Conservation (phyloP, 2,113 vertebrate species). For the Menidia beryllina region DNA sequence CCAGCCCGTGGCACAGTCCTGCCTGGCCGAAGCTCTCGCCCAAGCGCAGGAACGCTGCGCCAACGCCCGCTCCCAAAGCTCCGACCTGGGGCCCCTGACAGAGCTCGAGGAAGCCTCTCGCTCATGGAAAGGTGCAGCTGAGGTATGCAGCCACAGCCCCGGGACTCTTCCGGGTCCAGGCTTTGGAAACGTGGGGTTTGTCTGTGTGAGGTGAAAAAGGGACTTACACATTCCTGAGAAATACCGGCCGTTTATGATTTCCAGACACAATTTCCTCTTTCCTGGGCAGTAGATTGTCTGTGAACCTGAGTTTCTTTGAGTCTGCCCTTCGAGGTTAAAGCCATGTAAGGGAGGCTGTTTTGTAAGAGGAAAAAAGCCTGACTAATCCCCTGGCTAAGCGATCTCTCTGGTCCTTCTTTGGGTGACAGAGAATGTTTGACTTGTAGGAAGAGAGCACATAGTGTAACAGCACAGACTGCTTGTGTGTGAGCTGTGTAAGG, state of each 20-base stretch:
- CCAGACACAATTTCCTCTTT: constrained; percentile 60
- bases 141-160: constrained; percentile 82
- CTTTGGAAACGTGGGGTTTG: constrained; percentile 31
- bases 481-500: not conserved
- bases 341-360: constrained; percentile 35
- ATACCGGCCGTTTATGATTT: constrained; percentile 45
- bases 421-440: constrained; percentile 44
- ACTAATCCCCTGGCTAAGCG: constrained; percentile 61
- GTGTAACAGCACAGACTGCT: constrained; percentile 3
- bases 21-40: constrained; percentile 90
- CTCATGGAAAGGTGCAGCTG: constrained; percentile 94
- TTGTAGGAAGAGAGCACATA: constrained; percentile 34
- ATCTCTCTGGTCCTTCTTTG: constrained; percentile 49
- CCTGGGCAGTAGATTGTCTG: constrained; percentile 25
- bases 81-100: constrained; percentile 81
- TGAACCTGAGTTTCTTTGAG: constrained; percentile 26
- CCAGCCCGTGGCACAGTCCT: constrained; percentile 95
- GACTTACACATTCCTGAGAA: constrained; percentile 57
- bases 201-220: constrained; percentile 46
- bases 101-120: constrained; percentile 93
- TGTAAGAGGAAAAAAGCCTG: constrained; percentile 43
- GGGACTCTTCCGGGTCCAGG: constrained; percentile 37
- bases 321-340: not conserved
- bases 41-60: constrained; percentile 91
- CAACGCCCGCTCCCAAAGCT: constrained; percentile 74